Evolutionary conservation across 2,888 invertebrate genomes (phyloP).

Genomic region (Ctena decussata): DNA sequence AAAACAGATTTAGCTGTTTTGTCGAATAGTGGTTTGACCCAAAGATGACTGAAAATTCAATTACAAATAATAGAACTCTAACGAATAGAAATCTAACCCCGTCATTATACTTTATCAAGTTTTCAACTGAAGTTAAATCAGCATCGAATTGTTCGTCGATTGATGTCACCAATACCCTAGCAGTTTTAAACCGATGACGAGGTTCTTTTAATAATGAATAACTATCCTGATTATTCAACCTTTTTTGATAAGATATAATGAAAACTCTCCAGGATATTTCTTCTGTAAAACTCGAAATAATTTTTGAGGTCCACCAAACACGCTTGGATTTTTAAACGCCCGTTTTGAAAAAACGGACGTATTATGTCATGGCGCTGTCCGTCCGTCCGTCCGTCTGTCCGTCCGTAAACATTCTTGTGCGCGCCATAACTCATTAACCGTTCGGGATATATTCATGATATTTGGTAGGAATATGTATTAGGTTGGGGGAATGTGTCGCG

Average conservation of each 20-base stretch:
- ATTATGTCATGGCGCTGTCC: too few relatives aligned
- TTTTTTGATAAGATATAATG: constrained; percentile 1
- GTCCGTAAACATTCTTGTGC: too few relatives aligned
- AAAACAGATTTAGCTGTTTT: constrained; percentile 28
- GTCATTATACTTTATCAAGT: constrained; percentile 30
- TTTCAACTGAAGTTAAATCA: constrained; percentile 29
- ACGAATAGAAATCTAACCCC: constrained; percentile 21
- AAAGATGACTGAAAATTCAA: constrained; percentile 10
- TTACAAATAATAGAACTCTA: constrained; percentile 21
- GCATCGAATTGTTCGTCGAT: constrained; percentile 16
- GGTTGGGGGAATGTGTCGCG: too few relatives aligned
- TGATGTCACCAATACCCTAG: constrained; percentile 15
- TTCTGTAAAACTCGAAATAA: neutral
- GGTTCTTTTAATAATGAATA: constrained; percentile 29
- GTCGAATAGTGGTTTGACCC: constrained; percentile 31
- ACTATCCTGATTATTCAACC: constrained; percentile 28
- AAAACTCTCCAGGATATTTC: constrained; percentile 1
- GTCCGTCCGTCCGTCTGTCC: too few relatives aligned
- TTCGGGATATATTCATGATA: too few relatives aligned
- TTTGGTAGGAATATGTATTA: too few relatives aligned
- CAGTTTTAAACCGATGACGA: constrained; percentile 9
- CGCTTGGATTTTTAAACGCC: neutral
- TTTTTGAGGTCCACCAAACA: constrained; percentile 1
- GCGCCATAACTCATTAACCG: too few relatives aligned
- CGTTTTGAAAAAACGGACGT: too few relatives aligned